These are phyloP conservation scores for Serripes groenlandicus DNA, from an alignment of 2,888 invertebrate genomes.

Conservation along the genomic window DNA sequence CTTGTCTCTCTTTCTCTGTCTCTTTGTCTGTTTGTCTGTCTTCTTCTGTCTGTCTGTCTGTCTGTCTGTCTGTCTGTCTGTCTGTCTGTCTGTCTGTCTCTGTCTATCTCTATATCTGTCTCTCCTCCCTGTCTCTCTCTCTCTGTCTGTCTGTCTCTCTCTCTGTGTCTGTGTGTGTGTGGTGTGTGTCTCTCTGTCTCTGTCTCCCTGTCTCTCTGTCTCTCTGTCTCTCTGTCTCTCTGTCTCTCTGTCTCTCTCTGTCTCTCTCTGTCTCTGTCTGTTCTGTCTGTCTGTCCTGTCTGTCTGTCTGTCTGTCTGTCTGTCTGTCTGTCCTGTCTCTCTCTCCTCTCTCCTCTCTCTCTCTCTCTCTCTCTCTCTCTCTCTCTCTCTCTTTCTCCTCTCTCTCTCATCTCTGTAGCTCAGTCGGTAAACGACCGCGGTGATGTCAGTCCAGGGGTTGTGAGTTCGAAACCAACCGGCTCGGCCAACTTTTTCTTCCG, in stretches of 20 bases:
- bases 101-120: too few species aligned
- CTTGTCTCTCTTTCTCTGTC: too few species aligned
- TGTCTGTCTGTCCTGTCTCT: too few species aligned
- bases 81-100: conserved; percentile 2
- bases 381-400: neutral
- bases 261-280: neutral
- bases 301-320: too few species aligned
- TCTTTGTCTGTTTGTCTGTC: too few species aligned
- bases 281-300: too few species aligned
- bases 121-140: too few species aligned
- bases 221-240: neutral
- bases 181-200: too few species aligned
- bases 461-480: neutral
- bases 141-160: too few species aligned
- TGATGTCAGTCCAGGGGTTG: neutral
- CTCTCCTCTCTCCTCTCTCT: neutral
- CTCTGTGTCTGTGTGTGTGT: too few species aligned
- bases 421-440: too few species aligned
- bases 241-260: neutral
- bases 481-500: neutral
- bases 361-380: neutral
- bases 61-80: neutral
- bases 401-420: neutral
- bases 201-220: too few species aligned
- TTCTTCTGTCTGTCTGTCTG: neutral